Evolutionary conservation across 2,888 invertebrate species (phyloP).

Genomic region (Lithodes maja): DNA sequence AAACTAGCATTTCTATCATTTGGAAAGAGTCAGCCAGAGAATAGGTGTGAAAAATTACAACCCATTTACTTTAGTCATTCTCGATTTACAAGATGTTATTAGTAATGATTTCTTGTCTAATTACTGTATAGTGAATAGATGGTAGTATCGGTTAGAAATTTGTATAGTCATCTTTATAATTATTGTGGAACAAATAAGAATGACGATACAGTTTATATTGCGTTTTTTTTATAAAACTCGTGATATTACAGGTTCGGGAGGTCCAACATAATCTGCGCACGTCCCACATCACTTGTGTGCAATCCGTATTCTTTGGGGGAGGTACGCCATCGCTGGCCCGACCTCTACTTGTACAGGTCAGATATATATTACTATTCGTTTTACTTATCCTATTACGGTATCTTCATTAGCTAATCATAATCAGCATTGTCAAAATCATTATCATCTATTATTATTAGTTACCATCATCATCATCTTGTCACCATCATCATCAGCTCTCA

Average conservation of each 20-base stretch:
- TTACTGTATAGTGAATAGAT: too few species aligned
- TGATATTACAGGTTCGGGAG: conserved; percentile 26
- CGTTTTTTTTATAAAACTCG: not conserved
- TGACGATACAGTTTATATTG: not conserved
- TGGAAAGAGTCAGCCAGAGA: too few species aligned
- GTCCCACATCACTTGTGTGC: conserved; percentile 26
- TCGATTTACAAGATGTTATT: not conserved
- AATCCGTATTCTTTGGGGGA: conserved; percentile 70
- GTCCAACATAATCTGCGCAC: not conserved
- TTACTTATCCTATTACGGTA: not conserved
- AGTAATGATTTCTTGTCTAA: too few species aligned
- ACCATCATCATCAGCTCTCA: not conserved
- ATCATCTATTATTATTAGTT: not conserved
- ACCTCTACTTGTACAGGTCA: conserved; percentile 67
- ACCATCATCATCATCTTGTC: not conserved
- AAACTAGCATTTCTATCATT: not conserved
- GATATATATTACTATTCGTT: not conserved
- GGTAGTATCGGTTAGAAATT: not conserved
- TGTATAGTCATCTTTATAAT: not conserved
- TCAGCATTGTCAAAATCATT: not conserved
- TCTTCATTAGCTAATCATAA: not conserved
- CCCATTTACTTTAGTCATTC: not conserved
- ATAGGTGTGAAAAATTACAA: not conserved
- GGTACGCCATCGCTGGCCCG: conserved; percentile 71
- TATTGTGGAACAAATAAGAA: not conserved